Percentiles rank a stretch among this genome's conserved stretches.
Conservation (phyloP, 2,888 invertebrate genomes). For the Spialia ferax region DNA sequence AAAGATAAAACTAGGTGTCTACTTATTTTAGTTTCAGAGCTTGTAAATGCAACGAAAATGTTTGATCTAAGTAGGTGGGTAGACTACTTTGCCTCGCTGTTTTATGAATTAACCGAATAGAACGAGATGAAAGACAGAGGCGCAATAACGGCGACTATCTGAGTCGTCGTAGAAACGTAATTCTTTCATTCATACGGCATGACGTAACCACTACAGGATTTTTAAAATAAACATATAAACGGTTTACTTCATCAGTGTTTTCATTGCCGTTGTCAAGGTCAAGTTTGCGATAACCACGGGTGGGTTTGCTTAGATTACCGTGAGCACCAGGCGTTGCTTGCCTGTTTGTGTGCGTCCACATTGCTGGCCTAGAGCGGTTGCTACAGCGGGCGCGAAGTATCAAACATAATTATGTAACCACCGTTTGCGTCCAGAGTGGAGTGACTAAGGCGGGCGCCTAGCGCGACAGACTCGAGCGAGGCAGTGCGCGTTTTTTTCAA, state of each 20-base stretch:
- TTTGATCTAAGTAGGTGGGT: no score
- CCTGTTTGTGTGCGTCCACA: no score
- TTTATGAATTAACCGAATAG: constrained; percentile 42
- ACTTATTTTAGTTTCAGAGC: no score
- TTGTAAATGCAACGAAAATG: constrained; percentile 16
- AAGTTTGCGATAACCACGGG: constrained; percentile 39
- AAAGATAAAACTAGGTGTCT: no score
- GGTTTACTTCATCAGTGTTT: constrained; percentile 48
- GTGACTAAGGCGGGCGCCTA: no score
- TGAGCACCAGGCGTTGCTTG: constrained; percentile 11
- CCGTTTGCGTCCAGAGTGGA: no score
- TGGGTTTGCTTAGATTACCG: constrained; percentile 14
- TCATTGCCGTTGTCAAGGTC: constrained; percentile 50
- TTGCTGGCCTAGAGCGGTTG: no score
- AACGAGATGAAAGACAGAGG: constrained; percentile 45
- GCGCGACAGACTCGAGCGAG: no score
- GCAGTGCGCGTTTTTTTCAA: no score
- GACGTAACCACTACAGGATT: constrained; percentile 62
- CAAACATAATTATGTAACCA: no score
- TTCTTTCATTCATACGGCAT: constrained; percentile 57
- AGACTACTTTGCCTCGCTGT: constrained; percentile 14
- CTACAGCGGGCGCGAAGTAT: no score
- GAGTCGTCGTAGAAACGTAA: constrained; percentile 48
- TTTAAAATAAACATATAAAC: constrained; percentile 44
- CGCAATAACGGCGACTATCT: constrained; percentile 45